Evolutionary conservation across 2,113 vertebrate species (phyloP), one percentile per base, ranked within the genome.

Genomic region (Calypte anna): DNA sequence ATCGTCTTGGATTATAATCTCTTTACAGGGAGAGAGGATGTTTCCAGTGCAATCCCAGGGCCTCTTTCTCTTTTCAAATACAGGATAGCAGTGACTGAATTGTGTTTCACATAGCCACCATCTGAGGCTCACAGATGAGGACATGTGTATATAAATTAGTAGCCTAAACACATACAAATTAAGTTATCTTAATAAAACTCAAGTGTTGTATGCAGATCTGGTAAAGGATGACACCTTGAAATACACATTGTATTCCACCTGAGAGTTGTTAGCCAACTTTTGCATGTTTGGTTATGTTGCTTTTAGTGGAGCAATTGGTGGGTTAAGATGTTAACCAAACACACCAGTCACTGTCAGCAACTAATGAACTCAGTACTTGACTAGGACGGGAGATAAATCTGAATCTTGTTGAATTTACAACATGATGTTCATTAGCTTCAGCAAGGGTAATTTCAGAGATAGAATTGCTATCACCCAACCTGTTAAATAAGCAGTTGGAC

Each of bases 401-500:
- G 91, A 96, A 93, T 87, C 90, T 96, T 74, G 92, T 95, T 97
- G 91, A 95, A 95, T 92, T 96, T 97, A 80, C 85, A 96, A 90
- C 94, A 81, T 66, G 95, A 59, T 95, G 86, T 96, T 97, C 91
- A 97, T 97, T 97, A 97, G 83, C 88, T 95, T 96, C 86, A 91
- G 90, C 64, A 91, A 95, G 95, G 68, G 69, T 96, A 92, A 97
- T 96, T 95, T 96, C 61, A 94, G 82, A 97, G 88, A 96, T 82
- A 54, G 96, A 97, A 86, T 88, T 96, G 76, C 87, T 95, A 82
- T 97, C 78, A 84, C 82, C 53, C 72, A 88, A 78, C 2, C 3
- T 96, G 80, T 97, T 97, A 97, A 98, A 96, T 97, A 97, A 97
- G 86, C 86, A 90, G 90, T 97, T 62, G 77, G 72, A 82, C 89